A percentile compares a stretch with the other conserved stretches of the same genome.
These are phyloP conservation scores for Orthosia cruda DNA, from an alignment of 2,888 invertebrate species.

Conservation along the genomic window DNA sequence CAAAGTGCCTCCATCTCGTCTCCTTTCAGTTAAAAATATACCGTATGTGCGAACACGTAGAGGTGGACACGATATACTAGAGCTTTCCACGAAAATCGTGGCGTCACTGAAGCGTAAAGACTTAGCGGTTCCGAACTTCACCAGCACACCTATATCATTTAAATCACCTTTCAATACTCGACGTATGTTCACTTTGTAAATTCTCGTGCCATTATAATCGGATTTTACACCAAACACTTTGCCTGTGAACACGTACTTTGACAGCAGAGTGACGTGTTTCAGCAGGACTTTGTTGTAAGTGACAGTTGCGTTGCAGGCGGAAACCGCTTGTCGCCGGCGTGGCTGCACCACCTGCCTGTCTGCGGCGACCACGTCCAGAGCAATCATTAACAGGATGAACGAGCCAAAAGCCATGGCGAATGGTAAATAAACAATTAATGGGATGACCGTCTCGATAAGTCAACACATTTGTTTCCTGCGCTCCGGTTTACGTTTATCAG, in stretches of 20 bases:
- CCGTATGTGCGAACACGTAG: constrained; percentile 84
- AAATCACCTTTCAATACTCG: constrained; percentile 88
- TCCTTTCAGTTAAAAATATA: constrained; percentile 84
- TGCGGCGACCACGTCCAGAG: constrained; percentile 70
- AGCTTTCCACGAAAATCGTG: constrained; percentile 82
- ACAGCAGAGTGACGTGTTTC: constrained; percentile 81
- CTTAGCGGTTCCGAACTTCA: constrained; percentile 79
- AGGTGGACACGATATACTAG: constrained; percentile 76
- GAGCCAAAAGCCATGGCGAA: constrained; percentile 74
- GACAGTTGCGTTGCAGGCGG: constrained; percentile 75
- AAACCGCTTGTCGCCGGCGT: constrained; percentile 66
- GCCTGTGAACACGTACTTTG: constrained; percentile 87
- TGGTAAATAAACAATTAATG: constrained; percentile 65
- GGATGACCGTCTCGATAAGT: constrained; percentile 51
- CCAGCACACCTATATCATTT: constrained; percentile 82
- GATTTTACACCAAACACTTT: constrained; percentile 82
- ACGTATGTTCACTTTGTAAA: constrained; percentile 86
- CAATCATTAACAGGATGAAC: constrained; percentile 76
- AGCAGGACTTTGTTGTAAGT: constrained; percentile 80
- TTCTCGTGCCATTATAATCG: constrained; percentile 74
- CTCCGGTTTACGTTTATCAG: constrained; percentile 55
- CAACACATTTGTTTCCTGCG: constrained; percentile 58
- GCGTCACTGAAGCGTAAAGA: constrained; percentile 84
- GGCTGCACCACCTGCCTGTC: constrained; percentile 69
- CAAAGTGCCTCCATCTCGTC: constrained; percentile 65